phyloP scores from a whole-genome alignment of 2,888 invertebrate genomes.

The Beris morrisii region DNA sequence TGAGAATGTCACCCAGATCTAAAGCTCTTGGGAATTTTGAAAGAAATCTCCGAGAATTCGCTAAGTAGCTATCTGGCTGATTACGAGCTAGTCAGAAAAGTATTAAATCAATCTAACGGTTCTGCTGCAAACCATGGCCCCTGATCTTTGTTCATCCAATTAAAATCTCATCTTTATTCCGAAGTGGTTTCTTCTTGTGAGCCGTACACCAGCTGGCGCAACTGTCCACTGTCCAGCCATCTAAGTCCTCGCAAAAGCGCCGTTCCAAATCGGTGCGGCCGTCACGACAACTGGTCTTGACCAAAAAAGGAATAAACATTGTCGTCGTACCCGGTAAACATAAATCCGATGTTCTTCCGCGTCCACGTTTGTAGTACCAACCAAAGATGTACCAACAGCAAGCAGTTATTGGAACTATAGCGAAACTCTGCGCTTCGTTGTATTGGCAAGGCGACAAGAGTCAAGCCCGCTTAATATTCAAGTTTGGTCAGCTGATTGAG shows the following conservation, averaged over 20 bases:
- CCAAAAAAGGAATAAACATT: constrained; percentile 1
- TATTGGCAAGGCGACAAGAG: too few relatives aligned
- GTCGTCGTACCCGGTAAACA: not conserved
- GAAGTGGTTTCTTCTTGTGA: not conserved
- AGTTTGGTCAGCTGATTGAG: too few relatives aligned
- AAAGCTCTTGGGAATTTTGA: too few relatives aligned
- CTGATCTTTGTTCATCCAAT: constrained; percentile 9
- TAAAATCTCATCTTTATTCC: constrained; percentile 14
- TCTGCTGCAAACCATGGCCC: not conserved
- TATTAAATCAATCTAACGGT: constrained; percentile 1
- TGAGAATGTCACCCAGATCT: too few relatives aligned
- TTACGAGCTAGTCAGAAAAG: not conserved
- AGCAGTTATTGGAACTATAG: too few relatives aligned
- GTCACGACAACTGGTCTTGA: not conserved
- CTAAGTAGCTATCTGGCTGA: too few relatives aligned
- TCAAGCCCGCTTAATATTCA: too few relatives aligned
- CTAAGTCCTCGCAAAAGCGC: constrained; percentile 6
- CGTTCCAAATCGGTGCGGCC: not conserved
- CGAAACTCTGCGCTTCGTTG: too few relatives aligned
- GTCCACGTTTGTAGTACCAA: too few relatives aligned
- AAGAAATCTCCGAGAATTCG: too few relatives aligned
- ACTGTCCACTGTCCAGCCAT: not conserved
- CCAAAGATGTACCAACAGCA: too few relatives aligned
- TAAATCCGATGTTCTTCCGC: not conserved
- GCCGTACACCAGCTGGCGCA: not conserved